A percentile compares a stretch with the other conserved stretches of the same genome.
Conservation (phyloP, 2,888 invertebrate species). For the Eremobia ochroleuca region DNA sequence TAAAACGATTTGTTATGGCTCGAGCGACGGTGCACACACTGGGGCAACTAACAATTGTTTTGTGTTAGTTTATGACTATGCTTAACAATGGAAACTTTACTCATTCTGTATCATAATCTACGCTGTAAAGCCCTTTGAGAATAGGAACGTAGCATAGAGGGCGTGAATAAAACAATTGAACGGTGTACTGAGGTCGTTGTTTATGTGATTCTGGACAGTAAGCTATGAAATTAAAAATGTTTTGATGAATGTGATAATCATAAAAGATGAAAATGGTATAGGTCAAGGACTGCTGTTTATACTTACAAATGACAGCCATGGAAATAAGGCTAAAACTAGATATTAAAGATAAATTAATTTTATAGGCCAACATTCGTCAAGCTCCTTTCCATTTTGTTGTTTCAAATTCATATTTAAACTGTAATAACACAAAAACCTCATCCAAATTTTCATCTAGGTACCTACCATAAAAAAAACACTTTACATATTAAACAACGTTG, state of each 20-base stretch:
- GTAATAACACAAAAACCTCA: constrained; percentile 9
- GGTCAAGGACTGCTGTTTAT: not conserved
- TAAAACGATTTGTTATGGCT: constrained; percentile 70
- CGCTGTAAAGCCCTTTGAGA: constrained; percentile 64
- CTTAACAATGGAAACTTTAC: constrained; percentile 78
- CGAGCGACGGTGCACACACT: constrained; percentile 67
- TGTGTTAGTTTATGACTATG: constrained; percentile 75
- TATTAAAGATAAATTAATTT: no score
- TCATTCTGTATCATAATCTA: constrained; percentile 76
- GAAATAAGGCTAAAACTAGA: not conserved
- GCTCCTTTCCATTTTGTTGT: not conserved
- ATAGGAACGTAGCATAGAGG: constrained; percentile 35
- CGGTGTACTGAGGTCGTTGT: constrained; percentile 3
- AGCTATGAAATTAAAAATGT: constrained; percentile 18
- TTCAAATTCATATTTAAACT: constrained; percentile 2
- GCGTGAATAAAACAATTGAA: constrained; percentile 43
- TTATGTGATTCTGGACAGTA: not conserved
- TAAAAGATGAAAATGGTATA: no score
- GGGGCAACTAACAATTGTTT: constrained; percentile 76
- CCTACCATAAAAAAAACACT: constrained; percentile 41
- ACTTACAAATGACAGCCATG: not conserved
- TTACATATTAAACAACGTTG: constrained; percentile 51
- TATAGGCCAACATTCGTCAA: not conserved
- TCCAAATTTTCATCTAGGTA: constrained; percentile 10
- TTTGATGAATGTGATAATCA: constrained; percentile 1